phyloP scores from a whole-genome alignment of 2,113 vertebrate species.

The Lagopus muta region DNA sequence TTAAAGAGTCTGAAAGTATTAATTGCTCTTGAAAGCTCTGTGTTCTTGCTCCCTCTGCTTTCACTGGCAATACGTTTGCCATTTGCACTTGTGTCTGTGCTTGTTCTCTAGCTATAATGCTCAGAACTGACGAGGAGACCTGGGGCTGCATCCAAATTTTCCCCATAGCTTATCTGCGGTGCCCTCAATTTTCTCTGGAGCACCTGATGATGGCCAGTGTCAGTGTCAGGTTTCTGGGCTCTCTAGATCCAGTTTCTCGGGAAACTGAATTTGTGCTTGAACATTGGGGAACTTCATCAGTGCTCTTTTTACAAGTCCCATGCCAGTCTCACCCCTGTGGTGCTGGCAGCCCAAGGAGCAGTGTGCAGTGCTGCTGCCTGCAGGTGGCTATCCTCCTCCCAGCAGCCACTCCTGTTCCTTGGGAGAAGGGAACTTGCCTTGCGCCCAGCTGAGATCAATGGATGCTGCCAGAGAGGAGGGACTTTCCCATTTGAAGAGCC shows the following conservation, averaged over 20 bases:
- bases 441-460: rapidly evolving
- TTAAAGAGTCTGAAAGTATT: neutral
- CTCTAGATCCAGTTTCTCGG: neutral
- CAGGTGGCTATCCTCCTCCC: neutral
- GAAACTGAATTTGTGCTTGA: neutral
- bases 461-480: neutral
- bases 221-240: neutral
- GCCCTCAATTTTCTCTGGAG: neutral
- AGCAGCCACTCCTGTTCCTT: neutral
- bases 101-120: neutral
- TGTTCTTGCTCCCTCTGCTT: neutral
- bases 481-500: rapidly evolving
- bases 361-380: neutral
- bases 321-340: rapidly evolving
- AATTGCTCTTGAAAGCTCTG: neutral
- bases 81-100: neutral
- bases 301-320: neutral
- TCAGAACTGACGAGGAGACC: neutral
- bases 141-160: neutral
- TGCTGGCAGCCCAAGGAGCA: neutral
- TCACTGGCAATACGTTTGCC: neutral
- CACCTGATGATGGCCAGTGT: neutral
- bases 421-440: neutral
- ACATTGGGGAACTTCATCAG: neutral
- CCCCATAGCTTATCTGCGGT: neutral